Percentiles rank a stretch among this genome's conserved stretches.
Conservation (phyloP, 2,797 vertebrate species). For the Smutsia gigantea region DNA sequence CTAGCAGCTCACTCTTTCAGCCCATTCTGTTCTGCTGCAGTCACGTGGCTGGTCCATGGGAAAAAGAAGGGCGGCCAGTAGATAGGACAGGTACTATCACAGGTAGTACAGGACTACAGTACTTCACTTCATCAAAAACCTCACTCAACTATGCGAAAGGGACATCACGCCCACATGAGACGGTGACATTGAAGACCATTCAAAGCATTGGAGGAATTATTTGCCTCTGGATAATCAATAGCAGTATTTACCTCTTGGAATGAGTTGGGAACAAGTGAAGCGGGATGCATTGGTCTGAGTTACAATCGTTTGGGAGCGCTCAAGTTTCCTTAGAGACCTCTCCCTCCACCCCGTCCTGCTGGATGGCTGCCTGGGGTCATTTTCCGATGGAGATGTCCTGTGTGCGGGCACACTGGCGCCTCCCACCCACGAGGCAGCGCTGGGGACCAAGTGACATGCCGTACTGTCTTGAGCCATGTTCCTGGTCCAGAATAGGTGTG, state of each 20-base stretch:
- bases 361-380: not conserved
- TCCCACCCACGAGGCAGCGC: not conserved
- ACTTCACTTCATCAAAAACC: not conserved
- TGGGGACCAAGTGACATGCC: not conserved
- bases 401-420: no score
- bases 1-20: not conserved
- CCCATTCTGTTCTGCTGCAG: not conserved
- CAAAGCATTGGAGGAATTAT: not conserved
- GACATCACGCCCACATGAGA: not conserved
- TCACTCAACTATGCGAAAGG: not conserved
- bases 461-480: not conserved
- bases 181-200: not conserved
- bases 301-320: not conserved
- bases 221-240: not conserved
- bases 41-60: not conserved
- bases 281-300: not conserved
- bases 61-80: not conserved
- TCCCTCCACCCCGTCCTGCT: not conserved
- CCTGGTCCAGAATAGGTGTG: not conserved
- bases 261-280: not conserved
- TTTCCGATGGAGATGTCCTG: not conserved
- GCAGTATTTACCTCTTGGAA: not conserved
- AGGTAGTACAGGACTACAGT: no score
- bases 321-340: not conserved
- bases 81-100: no score